These are phyloP conservation scores for Stomatorhinus walkeri DNA, from an alignment of 2,797 vertebrate genomes.

Conservation along the genomic window DNA sequence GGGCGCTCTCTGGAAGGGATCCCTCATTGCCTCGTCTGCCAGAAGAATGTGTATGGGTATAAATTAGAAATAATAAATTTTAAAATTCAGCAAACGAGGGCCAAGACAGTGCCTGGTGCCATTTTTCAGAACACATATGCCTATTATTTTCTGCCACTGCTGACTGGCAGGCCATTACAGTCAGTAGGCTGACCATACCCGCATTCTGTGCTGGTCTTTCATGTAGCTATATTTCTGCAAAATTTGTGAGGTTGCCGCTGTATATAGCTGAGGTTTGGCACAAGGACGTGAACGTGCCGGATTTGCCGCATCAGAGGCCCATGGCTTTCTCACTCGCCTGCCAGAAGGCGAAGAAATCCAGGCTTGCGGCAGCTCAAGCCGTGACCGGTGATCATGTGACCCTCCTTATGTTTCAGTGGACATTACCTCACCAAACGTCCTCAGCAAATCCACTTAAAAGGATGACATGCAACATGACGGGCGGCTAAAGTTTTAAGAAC, in stretches of 20 bases:
- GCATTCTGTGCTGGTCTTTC: background rate
- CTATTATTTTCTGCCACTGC: background rate
- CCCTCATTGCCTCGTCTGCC: background rate
- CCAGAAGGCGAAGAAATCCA: slow-evolving; percentile 34
- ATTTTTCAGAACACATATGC: background rate
- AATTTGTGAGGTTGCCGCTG: background rate
- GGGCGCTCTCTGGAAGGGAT: background rate
- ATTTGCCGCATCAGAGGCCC: background rate
- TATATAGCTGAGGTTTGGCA: background rate
- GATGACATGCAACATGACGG: background rate
- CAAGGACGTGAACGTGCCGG: background rate
- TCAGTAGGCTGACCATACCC: background rate
- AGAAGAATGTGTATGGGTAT: background rate
- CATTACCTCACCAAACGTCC: background rate
- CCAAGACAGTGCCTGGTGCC: background rate
- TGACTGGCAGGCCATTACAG: background rate
- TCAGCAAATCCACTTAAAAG: background rate
- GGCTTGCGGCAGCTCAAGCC: background rate
- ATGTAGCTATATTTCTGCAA: background rate
- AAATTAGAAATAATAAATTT: background rate
- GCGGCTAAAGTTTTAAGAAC: background rate
- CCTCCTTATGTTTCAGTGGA: background rate
- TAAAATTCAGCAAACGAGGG: background rate
- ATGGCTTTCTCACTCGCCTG: background rate
- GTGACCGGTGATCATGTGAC: background rate